These are phyloP conservation scores for Tyrophagus putrescentiae DNA, from an alignment of 1,140 invertebrate genomes.

Conservation along the genomic window DNA sequence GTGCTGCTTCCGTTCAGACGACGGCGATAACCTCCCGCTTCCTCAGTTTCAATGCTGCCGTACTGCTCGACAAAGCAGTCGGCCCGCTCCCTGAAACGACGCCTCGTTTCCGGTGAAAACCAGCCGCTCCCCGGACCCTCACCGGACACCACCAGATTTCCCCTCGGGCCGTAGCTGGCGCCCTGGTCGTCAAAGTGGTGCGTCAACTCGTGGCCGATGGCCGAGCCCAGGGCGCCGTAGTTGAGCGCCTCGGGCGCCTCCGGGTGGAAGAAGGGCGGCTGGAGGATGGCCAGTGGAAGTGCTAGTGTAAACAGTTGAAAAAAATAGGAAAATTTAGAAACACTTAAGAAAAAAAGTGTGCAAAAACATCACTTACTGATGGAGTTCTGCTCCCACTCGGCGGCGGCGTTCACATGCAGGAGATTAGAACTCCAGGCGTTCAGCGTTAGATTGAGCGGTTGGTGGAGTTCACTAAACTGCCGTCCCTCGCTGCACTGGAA, in stretches of 20 bases:
- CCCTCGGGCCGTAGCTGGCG: too few species aligned
- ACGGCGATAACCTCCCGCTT: neutral
- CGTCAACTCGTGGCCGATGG: constrained; percentile 31
- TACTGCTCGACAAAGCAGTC: constrained; percentile 34
- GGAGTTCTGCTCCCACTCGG: constrained; percentile 38
- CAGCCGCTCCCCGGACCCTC: constrained; percentile 38
- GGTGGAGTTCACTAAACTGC: too few species aligned
- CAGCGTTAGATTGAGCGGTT: constrained; percentile 49
- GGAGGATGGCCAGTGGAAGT: constrained; percentile 40
- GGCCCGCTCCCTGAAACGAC: constrained; percentile 24
- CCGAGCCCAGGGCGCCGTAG: constrained; percentile 44
- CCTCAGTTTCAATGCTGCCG: neutral
- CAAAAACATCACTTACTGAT: constrained; percentile 29
- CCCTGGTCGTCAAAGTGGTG: constrained; percentile 40
- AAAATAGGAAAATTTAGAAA: too few species aligned
- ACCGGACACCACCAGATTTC: too few species aligned
- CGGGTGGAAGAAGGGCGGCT: constrained; percentile 38
- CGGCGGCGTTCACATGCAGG: constrained; percentile 42
- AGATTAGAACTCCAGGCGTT: constrained; percentile 40
- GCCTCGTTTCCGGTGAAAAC: constrained; percentile 31
- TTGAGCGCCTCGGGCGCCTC: constrained; percentile 39
- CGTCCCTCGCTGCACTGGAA: too few species aligned
- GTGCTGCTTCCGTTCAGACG: constrained; percentile 36
- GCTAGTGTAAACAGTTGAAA: constrained; percentile 20
- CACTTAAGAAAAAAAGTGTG: too few species aligned